Evolutionary conservation across 2,888 invertebrate genomes (phyloP).

Genomic region (Apamea crenata): DNA sequence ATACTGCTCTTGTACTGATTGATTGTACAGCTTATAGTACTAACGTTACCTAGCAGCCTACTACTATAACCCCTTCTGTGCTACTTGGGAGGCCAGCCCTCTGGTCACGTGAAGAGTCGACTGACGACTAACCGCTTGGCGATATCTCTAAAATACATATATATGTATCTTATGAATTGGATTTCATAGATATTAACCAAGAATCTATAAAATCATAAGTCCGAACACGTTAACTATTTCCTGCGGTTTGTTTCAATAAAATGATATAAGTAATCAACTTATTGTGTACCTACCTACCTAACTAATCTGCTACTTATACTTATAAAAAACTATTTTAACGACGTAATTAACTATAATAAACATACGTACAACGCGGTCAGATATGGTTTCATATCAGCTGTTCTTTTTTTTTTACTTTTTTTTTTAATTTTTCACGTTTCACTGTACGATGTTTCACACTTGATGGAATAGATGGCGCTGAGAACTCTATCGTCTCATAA

Average conservation of each 20-base stretch:
- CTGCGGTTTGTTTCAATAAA: not conserved
- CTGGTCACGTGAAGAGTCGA: too few species aligned
- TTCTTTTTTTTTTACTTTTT: not conserved
- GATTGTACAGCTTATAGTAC: too few species aligned
- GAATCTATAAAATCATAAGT: slow-evolving; percentile 1
- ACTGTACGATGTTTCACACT: not conserved
- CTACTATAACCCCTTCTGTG: too few species aligned
- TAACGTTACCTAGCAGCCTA: too few species aligned
- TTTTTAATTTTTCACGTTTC: not conserved
- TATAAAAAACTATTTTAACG: not conserved
- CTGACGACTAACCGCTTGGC: too few species aligned
- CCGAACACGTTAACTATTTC: not conserved
- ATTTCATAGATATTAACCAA: not conserved
- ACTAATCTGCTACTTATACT: not conserved
- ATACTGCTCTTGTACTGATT: too few species aligned
- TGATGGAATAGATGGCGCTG: not conserved
- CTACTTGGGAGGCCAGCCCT: too few species aligned
- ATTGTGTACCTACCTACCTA: slow-evolving; percentile 1
- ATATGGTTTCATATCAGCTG: slow-evolving; percentile 16
- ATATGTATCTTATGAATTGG: too few species aligned
- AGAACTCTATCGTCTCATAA: not conserved
- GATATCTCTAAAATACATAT: too few species aligned
- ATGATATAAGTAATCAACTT: not conserved
- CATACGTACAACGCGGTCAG: not conserved
- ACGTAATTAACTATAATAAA: slow-evolving; percentile 10